Percentiles rank a stretch among this genome's conserved stretches.
These are phyloP conservation scores for Linepithema humile DNA, from an alignment of 1,140 invertebrate genomes.

Conservation along the genomic window DNA sequence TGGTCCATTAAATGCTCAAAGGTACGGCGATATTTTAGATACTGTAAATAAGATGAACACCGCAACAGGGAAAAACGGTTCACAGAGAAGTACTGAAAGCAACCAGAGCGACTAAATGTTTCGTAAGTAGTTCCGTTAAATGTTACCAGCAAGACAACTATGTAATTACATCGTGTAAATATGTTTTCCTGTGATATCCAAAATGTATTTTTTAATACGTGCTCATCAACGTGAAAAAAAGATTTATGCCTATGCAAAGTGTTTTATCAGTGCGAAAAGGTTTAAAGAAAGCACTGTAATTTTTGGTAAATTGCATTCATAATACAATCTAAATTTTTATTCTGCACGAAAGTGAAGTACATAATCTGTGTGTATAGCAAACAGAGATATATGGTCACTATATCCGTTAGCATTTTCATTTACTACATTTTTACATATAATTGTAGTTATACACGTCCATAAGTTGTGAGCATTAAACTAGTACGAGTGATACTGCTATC, in stretches of 20 bases:
- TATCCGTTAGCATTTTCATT: background rate
- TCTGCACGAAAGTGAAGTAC: slow-evolving; percentile 6
- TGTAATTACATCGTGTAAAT: slow-evolving; percentile 65
- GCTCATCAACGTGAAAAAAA: slow-evolving; percentile 60
- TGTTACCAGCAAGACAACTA: slow-evolving; percentile 41
- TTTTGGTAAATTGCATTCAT: slow-evolving; percentile 20
- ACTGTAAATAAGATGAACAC: slow-evolving; percentile 10
- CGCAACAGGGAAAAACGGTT: slow-evolving; percentile 1
- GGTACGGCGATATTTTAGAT: slow-evolving; percentile 14
- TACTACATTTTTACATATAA: background rate
- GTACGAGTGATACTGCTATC: slow-evolving; percentile 24
- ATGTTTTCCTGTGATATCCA: slow-evolving; percentile 68
- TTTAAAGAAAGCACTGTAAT: slow-evolving; percentile 38
- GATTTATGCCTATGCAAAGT: slow-evolving; percentile 38
- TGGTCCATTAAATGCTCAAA: slow-evolving; percentile 23
- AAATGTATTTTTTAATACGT: slow-evolving; percentile 62
- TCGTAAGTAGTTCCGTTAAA: slow-evolving; percentile 27
- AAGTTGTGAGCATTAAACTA: slow-evolving; percentile 44
- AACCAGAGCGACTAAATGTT: slow-evolving; percentile 15
- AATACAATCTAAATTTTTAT: slow-evolving; percentile 1
- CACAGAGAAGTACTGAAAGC: slow-evolving; percentile 33
- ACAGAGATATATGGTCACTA: background rate
- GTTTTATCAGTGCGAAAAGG: background rate
- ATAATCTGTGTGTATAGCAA: background rate
- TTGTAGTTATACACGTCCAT: slow-evolving; percentile 18